These are phyloP conservation scores for Junonia oenone DNA, from an alignment of 2,888 invertebrate species.

Conservation along the genomic window DNA sequence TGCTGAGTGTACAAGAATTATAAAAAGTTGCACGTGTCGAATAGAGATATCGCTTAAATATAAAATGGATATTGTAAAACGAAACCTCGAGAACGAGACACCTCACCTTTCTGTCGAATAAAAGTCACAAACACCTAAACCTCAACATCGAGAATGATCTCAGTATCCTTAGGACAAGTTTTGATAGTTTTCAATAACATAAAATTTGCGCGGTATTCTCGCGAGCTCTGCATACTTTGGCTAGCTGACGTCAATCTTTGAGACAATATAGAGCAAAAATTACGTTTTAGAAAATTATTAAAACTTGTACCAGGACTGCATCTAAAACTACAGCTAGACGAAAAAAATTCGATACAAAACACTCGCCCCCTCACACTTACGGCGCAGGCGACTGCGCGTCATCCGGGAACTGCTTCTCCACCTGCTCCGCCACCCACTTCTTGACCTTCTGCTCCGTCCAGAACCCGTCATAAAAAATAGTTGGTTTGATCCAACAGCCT, in stretches of 20 bases:
- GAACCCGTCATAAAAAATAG: constrained; percentile 74
- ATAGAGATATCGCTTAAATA: background rate
- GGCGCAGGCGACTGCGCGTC: constrained; percentile 37
- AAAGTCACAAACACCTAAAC: background rate
- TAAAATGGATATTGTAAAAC: background rate
- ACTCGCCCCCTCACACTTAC: background rate
- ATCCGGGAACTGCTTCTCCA: constrained; percentile 69
- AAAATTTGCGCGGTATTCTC: no score
- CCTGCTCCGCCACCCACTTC: constrained; percentile 75
- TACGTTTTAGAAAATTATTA: no score
- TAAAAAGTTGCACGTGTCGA: background rate
- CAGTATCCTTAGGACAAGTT: background rate
- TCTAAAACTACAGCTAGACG: background rate
- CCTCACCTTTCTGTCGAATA: background rate
- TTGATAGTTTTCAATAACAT: no score
- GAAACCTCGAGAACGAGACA: background rate
- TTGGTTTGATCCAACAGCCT: constrained; percentile 73
- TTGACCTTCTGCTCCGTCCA: constrained; percentile 78
- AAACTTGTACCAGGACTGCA: no score
- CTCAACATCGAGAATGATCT: background rate
- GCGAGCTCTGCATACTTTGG: no score
- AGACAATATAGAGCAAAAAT: no score
- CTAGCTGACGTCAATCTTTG: no score
- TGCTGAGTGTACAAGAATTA: background rate
- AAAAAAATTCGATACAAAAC: background rate